Percentiles rank a stretch among this genome's conserved stretches.
Conservation (phyloP, 2,113 vertebrate genomes). For the Ploceus nigricollis region DNA sequence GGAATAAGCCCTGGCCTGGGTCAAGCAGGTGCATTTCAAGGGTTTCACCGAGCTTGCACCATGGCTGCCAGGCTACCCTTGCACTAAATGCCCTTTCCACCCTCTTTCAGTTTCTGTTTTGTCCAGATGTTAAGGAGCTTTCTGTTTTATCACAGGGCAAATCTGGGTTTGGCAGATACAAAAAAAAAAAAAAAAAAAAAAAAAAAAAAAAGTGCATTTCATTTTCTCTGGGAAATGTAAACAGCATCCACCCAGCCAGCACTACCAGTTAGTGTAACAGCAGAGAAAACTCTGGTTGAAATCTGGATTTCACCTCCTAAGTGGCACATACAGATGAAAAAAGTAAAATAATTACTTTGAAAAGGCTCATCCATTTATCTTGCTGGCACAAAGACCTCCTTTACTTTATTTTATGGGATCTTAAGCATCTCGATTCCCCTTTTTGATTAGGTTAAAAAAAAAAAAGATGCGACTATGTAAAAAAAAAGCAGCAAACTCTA, state of each 20-base stretch:
- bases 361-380: constrained; percentile 10
- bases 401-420: constrained; percentile 6
- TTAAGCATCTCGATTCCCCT: neutral
- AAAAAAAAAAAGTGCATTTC: neutral
- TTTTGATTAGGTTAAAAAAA: neutral
- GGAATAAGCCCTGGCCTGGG: neutral
- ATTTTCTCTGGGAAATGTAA: constrained; percentile 54
- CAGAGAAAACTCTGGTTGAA: neutral
- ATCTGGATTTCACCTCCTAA: neutral
- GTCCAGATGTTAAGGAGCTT: neutral
- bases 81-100: neutral
- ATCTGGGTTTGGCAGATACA: neutral
- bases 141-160: neutral
- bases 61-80: neutral
- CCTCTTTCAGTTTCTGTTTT: constrained; percentile 32
- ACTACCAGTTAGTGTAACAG: neutral
- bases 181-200: neutral
- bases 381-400: neutral
- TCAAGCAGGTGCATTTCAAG: neutral
- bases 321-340: neutral
- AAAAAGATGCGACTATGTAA: neutral
- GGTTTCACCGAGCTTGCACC: neutral
- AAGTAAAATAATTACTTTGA: constrained; percentile 27
- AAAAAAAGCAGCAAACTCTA: neutral
- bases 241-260: neutral